Conservation (phyloP, 2,888 invertebrate genomes). For the Phymatocera aterrima region DNA sequence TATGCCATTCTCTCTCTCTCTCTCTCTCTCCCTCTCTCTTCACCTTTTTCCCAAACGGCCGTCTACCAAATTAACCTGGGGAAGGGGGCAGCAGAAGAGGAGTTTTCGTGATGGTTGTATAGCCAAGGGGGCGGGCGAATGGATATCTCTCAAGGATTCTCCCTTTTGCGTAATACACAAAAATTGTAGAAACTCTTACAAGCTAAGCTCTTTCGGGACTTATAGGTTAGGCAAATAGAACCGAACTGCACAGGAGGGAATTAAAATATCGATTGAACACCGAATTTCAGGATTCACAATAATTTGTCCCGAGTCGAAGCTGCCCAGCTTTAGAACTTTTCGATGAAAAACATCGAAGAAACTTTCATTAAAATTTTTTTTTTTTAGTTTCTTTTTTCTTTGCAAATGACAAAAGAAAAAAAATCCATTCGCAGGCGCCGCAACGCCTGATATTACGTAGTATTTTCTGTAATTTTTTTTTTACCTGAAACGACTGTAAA, state of each 20-base stretch:
- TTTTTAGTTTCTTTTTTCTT: no score
- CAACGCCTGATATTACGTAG: no score
- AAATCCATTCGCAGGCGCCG: no score
- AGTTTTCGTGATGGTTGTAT: conserved; percentile 32
- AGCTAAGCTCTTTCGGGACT: conserved; percentile 29
- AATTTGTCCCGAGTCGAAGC: no score
- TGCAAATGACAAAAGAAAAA: no score
- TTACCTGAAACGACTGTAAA: no score
- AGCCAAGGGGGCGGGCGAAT: conserved; percentile 23
- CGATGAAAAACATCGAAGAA: no score
- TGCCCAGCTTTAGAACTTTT: no score
- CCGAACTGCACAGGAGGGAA: no score
- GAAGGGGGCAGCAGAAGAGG: conserved; percentile 11
- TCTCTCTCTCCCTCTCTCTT: conserved; percentile 38
- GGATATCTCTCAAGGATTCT: not conserved
- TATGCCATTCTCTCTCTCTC: conserved; percentile 12
- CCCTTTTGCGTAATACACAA: not conserved
- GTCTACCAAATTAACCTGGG: conserved; percentile 41
- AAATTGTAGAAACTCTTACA: conserved; percentile 30
- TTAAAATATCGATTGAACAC: not conserved
- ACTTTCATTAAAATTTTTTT: no score
- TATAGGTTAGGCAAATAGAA: conserved; percentile 13
- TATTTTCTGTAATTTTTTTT: no score
- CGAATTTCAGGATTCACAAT: not conserved
- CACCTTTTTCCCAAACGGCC: conserved; percentile 37